A percentile compares a stretch with the other conserved stretches of the same genome.
Evolutionary conservation across 2,888 invertebrate genomes (phyloP).

Genomic region (Hipparchia semele): DNA sequence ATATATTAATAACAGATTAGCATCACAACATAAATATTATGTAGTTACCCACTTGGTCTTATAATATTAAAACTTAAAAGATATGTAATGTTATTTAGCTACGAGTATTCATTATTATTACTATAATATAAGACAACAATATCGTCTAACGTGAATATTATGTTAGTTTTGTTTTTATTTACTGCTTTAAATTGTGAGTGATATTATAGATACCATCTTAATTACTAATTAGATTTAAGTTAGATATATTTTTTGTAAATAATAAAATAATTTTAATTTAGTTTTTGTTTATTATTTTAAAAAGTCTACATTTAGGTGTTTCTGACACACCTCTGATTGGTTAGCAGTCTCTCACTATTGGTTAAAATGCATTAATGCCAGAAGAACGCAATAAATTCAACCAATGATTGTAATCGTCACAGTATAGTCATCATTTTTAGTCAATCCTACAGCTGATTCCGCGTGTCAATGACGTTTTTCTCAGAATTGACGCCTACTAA

Average conservation of each 20-base stretch:
- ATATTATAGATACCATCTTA: conserved; percentile 25
- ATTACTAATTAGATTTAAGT: conserved; percentile 15
- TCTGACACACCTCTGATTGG: no score
- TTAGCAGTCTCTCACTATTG: no score
- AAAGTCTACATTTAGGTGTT: not conserved
- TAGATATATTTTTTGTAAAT: conserved; percentile 27
- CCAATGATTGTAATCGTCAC: no score
- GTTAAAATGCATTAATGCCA: no score
- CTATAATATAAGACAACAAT: not conserved
- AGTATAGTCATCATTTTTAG: no score
- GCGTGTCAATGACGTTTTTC: no score
- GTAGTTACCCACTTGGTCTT: not conserved
- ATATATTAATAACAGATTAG: no score
- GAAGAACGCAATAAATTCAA: no score
- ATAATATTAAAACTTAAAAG: not conserved
- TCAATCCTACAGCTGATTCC: no score
- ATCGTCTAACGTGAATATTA: not conserved
- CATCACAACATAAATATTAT: not conserved
- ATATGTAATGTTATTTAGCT: not conserved
- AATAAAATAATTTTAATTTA: conserved; percentile 16
- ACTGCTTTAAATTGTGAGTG: conserved; percentile 25
- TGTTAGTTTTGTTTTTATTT: conserved; percentile 1
- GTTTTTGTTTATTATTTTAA: not conserved
- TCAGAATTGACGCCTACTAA: no score
- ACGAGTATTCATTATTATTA: not conserved